Evolutionary conservation across 2,797 vertebrate species (phyloP).

Genomic region (Sebastes minor): DNA sequence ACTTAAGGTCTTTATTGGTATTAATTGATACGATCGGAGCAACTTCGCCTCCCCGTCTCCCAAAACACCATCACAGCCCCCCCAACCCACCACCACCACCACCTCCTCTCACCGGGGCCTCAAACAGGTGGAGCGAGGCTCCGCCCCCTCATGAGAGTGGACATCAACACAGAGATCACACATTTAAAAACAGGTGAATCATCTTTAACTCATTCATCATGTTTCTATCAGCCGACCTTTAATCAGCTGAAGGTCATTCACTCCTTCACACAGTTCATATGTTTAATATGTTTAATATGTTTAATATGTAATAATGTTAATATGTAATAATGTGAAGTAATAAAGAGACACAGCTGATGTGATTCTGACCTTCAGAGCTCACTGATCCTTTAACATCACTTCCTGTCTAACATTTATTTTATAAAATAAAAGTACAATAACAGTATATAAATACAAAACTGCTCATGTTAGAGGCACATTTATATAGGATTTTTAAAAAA

Average conservation of each 20-base stretch:
- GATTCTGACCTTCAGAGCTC: not conserved
- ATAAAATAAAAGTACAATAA: no score
- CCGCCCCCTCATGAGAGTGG: constrained; percentile 6
- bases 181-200: not conserved
- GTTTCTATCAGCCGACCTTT: not conserved
- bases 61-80: not conserved
- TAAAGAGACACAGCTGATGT: not conserved
- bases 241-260: not conserved
- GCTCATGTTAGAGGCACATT: no score
- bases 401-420: not conserved
- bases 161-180: not conserved
- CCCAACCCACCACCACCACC: not conserved
- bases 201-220: no score
- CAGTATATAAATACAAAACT: no score
- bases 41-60: constrained; percentile 30
- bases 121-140: constrained; percentile 48
- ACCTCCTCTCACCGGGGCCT: not conserved
- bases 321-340: not conserved
- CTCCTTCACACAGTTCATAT: not conserved
- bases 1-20: constrained; percentile 84
- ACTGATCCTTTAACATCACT: not conserved
- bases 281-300: not conserved
- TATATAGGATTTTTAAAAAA: no score
- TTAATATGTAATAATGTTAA: not conserved
- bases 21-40: constrained; percentile 79